A percentile compares a stretch with the other conserved stretches of the same genome.
These are phyloP conservation scores for Macaca fascicularis DNA, from an alignment of 2,113 vertebrate species.

Conservation along the genomic window DNA sequence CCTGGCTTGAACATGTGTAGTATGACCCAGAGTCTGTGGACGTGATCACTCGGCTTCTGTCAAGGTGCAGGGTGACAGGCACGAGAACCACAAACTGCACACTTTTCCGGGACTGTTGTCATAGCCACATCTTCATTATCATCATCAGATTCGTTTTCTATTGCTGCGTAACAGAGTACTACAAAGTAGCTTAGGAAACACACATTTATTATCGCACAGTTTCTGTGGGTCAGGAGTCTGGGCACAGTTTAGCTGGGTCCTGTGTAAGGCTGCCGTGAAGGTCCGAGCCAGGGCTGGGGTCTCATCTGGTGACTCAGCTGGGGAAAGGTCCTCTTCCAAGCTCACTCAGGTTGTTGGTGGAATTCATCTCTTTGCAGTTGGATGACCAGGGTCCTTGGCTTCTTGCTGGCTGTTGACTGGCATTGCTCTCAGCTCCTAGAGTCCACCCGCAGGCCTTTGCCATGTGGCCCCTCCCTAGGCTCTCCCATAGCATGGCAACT, in stretches of 20 bases:
- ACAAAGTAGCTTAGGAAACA: not conserved
- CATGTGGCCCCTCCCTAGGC: too few relatives aligned
- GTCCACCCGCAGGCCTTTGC: not conserved
- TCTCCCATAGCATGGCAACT: not conserved
- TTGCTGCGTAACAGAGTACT: not conserved
- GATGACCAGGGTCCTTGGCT: not conserved
- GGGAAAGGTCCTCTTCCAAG: not conserved
- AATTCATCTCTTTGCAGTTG: not conserved
- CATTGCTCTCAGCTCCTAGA: not conserved
- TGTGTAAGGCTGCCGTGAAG: not conserved
- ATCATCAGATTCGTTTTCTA: fast-evolving
- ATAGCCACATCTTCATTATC: fast-evolving
- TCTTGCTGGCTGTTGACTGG: not conserved
- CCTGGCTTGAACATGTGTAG: fast-evolving
- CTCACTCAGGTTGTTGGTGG: not conserved
- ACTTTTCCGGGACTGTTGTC: fast-evolving
- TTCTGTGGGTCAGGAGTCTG: not conserved
- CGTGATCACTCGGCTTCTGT: not conserved
- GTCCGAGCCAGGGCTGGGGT: not conserved
- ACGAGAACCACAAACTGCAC: not conserved
- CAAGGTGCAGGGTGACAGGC: not conserved
- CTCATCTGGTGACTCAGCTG: not conserved
- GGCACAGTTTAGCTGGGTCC: not conserved
- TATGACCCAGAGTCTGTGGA: not conserved
- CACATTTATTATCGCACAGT: too few relatives aligned